Base-by-base conservation (phyloP, 30 jellyfish, hydroid and myxozoan species). In the Sanderia malayensis region DNA sequence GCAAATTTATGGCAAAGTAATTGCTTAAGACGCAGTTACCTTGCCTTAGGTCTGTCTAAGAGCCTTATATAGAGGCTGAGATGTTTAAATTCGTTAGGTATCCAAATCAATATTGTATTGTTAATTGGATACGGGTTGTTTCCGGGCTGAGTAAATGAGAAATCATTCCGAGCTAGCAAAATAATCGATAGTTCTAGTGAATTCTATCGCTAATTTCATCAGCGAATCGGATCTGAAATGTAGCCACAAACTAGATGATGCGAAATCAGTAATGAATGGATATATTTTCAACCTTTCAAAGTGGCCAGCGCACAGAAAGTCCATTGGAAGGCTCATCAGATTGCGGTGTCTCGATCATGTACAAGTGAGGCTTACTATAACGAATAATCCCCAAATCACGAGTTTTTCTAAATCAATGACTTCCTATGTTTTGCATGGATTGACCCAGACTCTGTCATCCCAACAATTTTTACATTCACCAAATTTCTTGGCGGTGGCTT, bases 241-340 rank as follows among this genome's bases (percentile, higher is more conserved):
- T 20, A 17, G 46, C 81, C 59, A 69, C 66, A 41, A 69, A 66
- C 46, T 69, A 67, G 53, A 69, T 69, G 52, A 45, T 69, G 31
- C 46, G 18, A 44, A 18, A 34, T 69, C 23, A 31, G 61, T 69
- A 37, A 34, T 37, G 52, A n/a, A n/a, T n/a, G n/a, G n/a, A n/a
- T n/a, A n/a, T 37, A 37, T 37, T 37, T 37, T 6, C 52, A 37
- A 37, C 13, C 52, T 6, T 37, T 37, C 52, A 37, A 37, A 37
- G 6, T 37, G 10, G 13, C 52, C 52, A 37, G 10, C 52, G 10
- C 52, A 4, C 6, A 37, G 52, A 37, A 37, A 37, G 52, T 6
- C 52, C 52, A 4, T 37, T 37, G 13, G 52, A 13, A 37, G 6
- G 6, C 52, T 4, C 13, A 13, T 37, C 6, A 4, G 6, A 37